Evolutionary conservation across 2,888 invertebrate genomes (phyloP).

Genomic region (Belgica antarctica): DNA sequence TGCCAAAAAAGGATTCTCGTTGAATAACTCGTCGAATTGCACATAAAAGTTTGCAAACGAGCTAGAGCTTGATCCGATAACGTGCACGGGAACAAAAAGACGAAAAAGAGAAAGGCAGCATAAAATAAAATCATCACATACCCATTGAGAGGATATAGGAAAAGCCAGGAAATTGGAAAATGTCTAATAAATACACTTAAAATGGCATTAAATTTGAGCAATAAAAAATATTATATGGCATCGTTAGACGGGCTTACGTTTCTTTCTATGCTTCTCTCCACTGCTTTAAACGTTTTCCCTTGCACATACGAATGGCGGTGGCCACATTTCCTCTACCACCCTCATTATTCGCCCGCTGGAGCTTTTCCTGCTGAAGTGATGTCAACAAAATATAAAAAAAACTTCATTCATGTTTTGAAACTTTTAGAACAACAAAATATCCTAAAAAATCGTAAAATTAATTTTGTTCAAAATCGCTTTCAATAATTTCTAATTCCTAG

Average conservation of each 20-base stretch:
- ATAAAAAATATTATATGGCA: slow-evolving; percentile 44
- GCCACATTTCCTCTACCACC: neutral
- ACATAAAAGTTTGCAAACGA: slow-evolving; percentile 17
- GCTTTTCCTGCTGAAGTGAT: too few species aligned
- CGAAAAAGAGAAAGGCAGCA: slow-evolving; percentile 14
- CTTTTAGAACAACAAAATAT: too few species aligned
- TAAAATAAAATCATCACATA: slow-evolving; percentile 35
- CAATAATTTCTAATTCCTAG: too few species aligned
- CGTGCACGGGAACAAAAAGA: neutral
- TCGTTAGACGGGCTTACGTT: slow-evolving; percentile 31
- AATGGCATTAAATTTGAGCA: slow-evolving; percentile 44
- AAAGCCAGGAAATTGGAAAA: slow-evolving; percentile 45
- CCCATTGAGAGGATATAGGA: slow-evolving; percentile 31
- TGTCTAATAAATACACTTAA: slow-evolving; percentile 44
- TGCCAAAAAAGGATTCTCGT: neutral
- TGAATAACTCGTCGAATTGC: neutral
- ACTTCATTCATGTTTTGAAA: too few species aligned
- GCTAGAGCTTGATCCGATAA: neutral
- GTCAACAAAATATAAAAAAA: too few species aligned
- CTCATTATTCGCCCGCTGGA: too few species aligned
- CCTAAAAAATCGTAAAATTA: too few species aligned
- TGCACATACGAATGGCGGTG: neutral
- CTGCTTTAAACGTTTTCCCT: slow-evolving; percentile 26
- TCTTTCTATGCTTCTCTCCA: too few species aligned
- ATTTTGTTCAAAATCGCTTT: too few species aligned